These are phyloP conservation scores for Chaetura pelagica DNA, from an alignment of 2,113 vertebrate genomes.

Conservation along the genomic window DNA sequence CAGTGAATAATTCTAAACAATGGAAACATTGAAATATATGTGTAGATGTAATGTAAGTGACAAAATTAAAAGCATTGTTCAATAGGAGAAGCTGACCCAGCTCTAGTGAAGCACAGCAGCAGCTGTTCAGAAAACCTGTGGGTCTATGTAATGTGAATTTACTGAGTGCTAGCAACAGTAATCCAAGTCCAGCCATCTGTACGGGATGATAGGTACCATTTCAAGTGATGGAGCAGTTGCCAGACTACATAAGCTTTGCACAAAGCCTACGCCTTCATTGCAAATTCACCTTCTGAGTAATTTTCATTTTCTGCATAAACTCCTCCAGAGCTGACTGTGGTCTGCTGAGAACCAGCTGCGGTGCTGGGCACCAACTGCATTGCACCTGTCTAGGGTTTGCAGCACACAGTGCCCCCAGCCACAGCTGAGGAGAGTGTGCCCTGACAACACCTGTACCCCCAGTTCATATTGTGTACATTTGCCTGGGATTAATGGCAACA, in stretches of 20 bases:
- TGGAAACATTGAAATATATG: constrained; percentile 14
- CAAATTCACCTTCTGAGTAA: background rate
- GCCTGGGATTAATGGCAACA: background rate
- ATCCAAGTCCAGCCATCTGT: background rate
- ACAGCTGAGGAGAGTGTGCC: rapidly evolving
- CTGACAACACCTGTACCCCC: too few relatives aligned
- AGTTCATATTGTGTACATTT: background rate
- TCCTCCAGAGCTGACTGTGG: rapidly evolving
- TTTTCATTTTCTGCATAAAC: background rate
- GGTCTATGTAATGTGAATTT: background rate
- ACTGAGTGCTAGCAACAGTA: background rate
- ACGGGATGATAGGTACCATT: background rate
- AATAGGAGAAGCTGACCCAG: background rate
- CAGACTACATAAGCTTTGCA: background rate
- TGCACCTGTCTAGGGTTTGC: background rate
- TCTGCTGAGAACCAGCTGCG: background rate
- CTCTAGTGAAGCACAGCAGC: background rate
- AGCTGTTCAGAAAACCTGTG: background rate
- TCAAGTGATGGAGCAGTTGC: background rate
- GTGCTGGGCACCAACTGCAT: background rate
- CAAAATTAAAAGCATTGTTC: background rate
- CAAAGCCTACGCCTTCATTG: background rate
- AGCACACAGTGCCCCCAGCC: rapidly evolving
- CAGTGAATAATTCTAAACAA: constrained; percentile 45
- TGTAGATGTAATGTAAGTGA: background rate